phyloP scores from a whole-genome alignment of 2,888 invertebrate species.

The Sinhomidia bicolor region DNA sequence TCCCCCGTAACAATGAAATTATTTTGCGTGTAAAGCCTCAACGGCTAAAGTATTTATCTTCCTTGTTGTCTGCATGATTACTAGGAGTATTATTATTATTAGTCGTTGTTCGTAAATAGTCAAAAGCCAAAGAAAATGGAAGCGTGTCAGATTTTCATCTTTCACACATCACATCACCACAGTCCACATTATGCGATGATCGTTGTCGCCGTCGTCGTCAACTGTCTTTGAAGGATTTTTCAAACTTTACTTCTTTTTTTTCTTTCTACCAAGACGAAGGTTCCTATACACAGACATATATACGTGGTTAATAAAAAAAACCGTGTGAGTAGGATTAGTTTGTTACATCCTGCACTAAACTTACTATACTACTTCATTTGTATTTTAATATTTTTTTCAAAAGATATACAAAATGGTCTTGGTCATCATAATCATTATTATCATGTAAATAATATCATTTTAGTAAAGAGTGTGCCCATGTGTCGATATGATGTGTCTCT shows the following conservation, averaged over 20 bases:
- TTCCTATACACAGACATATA: not conserved
- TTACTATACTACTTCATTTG: too few species aligned
- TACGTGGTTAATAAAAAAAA: not conserved
- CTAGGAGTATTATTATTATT: not conserved
- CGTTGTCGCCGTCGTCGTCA: not conserved
- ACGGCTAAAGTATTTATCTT: not conserved
- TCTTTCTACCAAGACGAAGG: not conserved
- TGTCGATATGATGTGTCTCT: not conserved
- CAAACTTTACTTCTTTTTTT: not conserved
- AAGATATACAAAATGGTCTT: not conserved
- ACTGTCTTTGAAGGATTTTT: constrained; percentile 25
- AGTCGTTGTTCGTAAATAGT: not conserved
- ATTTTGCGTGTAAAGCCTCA: not conserved
- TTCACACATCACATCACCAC: not conserved
- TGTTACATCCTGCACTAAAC: too few species aligned
- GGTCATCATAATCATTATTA: not conserved
- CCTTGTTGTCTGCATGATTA: not conserved
- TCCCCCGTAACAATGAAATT: constrained; percentile 12
- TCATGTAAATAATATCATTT: too few species aligned
- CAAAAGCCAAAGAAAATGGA: constrained; percentile 2
- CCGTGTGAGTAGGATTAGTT: constrained; percentile 8
- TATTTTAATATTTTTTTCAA: constrained; percentile 6
- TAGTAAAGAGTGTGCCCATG: too few species aligned
- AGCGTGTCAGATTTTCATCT: constrained; percentile 52
- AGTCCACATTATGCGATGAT: too few species aligned